Evolutionary conservation across 2,113 vertebrate genomes (phyloP).

Genomic region (Muscicapa adusta): DNA sequence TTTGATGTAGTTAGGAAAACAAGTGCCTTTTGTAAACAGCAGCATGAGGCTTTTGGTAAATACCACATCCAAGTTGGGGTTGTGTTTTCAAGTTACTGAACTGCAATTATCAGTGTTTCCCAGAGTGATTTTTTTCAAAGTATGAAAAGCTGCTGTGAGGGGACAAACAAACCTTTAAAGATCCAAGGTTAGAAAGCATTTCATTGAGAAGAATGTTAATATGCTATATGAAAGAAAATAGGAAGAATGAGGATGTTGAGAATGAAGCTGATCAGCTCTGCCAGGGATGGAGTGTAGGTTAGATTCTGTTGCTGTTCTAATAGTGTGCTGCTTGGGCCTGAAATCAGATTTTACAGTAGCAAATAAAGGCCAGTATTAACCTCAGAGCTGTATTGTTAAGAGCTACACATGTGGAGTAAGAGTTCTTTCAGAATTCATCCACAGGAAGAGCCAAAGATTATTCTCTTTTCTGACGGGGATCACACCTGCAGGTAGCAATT

Average conservation of each 20-base stretch:
- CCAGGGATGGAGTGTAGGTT: not conserved
- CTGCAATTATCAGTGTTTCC: not conserved
- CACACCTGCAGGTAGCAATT: not conserved
- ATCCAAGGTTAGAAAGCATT: not conserved
- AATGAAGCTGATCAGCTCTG: not conserved
- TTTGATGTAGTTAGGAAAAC: conserved; percentile 71
- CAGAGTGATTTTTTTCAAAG: not conserved
- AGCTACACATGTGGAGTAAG: accelerated
- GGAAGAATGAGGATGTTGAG: not conserved
- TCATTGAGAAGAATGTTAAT: not conserved
- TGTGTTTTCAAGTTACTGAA: not conserved
- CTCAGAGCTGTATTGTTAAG: not conserved
- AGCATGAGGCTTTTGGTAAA: not conserved
- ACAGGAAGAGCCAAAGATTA: not conserved
- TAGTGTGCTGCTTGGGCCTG: not conserved
- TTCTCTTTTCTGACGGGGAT: accelerated
- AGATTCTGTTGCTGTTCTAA: not conserved
- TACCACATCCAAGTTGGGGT: not conserved
- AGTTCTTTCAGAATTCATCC: not conserved
- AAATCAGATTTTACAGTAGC: not conserved
- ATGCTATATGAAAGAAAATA: not conserved
- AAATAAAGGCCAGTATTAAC: not conserved
- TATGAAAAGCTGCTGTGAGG: not conserved
- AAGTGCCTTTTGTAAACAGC: conserved; percentile 57
- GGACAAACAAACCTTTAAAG: not conserved